Conservation (phyloP, 2,797 vertebrate genomes). For the Steatocranus sp. region DNA sequence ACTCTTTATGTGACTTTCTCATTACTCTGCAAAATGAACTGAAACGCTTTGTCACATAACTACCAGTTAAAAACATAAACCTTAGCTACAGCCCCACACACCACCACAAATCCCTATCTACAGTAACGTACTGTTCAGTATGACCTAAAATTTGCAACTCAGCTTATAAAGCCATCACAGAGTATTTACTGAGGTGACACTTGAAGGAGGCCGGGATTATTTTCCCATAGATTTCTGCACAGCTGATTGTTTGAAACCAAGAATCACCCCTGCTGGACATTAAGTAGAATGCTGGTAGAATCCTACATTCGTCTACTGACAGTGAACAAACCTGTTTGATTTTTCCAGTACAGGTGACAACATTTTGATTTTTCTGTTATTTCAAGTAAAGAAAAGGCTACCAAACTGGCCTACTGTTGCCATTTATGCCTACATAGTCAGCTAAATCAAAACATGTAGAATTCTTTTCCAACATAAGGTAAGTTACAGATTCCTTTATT, state of each 20-base stretch:
- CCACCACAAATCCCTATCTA: neutral
- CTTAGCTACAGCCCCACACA: neutral
- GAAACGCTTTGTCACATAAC: neutral
- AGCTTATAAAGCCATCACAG: neutral
- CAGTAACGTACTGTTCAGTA: neutral
- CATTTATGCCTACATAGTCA: neutral
- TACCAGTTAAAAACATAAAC: neutral
- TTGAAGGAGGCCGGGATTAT: neutral
- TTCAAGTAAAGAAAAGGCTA: neutral
- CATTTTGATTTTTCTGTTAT: neutral
- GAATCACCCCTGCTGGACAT: neutral
- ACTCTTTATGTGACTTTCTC: neutral
- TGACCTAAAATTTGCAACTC: neutral
- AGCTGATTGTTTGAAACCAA: neutral
- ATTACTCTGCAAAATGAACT: neutral
- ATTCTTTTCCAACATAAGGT: neutral
- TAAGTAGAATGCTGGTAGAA: neutral
- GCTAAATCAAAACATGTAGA: neutral
- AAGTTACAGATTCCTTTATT: neutral
- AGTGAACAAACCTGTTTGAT: neutral
- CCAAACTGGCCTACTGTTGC: neutral
- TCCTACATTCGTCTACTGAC: neutral
- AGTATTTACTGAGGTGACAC: neutral
- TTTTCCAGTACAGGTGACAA: neutral
- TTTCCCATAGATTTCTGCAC: neutral